Evolutionary conservation across 2,888 invertebrate species (phyloP).

Genomic region (Halictus quadricinctus): DNA sequence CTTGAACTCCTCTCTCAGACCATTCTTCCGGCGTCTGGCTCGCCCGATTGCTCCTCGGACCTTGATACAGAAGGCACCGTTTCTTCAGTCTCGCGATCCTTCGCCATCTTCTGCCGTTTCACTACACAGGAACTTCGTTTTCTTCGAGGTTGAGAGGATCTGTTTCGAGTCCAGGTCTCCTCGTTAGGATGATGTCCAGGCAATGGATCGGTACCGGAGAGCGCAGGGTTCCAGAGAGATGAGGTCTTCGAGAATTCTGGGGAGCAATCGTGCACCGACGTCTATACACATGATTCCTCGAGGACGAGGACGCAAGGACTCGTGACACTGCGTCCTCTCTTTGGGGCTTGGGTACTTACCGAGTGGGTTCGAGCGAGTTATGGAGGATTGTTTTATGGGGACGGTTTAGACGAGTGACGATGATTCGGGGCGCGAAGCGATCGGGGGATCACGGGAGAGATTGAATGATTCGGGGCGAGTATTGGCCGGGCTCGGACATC

Average conservation of each 20-base stretch:
- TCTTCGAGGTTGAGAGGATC: neutral
- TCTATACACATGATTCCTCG: slow-evolving; percentile 14
- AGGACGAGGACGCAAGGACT: neutral
- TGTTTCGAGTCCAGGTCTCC: neutral
- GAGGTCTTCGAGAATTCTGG: slow-evolving; percentile 25
- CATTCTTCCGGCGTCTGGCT: slow-evolving; percentile 1
- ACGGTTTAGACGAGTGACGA: neutral
- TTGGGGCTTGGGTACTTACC: neutral
- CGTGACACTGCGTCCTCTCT: neutral
- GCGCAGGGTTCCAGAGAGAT: neutral
- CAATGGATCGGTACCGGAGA: neutral
- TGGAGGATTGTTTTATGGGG: neutral
- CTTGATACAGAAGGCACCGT: neutral
- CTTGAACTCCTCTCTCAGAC: neutral
- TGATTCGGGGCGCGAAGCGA: neutral
- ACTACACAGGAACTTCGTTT: neutral
- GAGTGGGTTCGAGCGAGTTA: neutral
- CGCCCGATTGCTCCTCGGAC: neutral
- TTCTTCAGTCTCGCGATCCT: neutral
- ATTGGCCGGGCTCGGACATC: neutral
- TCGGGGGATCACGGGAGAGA: neutral
- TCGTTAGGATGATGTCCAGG: neutral
- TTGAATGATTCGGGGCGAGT: neutral
- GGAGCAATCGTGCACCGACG: slow-evolving; percentile 32
- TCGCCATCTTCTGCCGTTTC: neutral